phyloP scores from a whole-genome alignment of 92 coral and sea anemone species.

The Heteractis magnifica region DNA sequence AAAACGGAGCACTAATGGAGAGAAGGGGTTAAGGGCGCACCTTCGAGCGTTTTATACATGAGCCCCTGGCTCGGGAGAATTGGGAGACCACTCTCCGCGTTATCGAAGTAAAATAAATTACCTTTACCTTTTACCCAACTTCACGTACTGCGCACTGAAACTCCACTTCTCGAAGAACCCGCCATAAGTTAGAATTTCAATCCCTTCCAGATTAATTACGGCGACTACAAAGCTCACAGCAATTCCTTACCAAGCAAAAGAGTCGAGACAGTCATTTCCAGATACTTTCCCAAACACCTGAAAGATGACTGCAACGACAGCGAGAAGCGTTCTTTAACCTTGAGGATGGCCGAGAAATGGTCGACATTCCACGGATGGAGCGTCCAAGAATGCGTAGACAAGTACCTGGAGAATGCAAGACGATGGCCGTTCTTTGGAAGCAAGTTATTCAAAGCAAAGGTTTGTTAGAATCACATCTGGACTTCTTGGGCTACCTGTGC shows the following conservation, averaged over 20 bases:
- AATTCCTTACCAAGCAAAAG: slow-evolving; percentile 84
- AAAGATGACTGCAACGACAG: slow-evolving; percentile 62
- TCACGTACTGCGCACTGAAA: no score
- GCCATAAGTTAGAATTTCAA: not conserved
- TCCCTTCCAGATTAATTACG: slow-evolving; percentile 59
- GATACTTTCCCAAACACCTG: slow-evolving; percentile 65
- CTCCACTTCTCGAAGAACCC: not conserved
- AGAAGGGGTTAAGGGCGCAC: no score
- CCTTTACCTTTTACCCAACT: no score
- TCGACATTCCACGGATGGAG: slow-evolving; percentile 86
- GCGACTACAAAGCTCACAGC: slow-evolving; percentile 86
- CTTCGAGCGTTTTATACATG: no score
- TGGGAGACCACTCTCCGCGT: no score
- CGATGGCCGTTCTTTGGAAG: slow-evolving; percentile 95
- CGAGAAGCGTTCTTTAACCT: slow-evolving; percentile 52
- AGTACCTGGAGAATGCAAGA: slow-evolving; percentile 79
- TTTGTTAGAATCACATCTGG: slow-evolving; percentile 6
- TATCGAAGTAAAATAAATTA: no score
- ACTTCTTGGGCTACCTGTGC: not conserved
- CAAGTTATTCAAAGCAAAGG: slow-evolving; percentile 92
- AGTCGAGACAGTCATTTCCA: slow-evolving; percentile 65
- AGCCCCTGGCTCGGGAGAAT: no score
- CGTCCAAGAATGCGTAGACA: slow-evolving; percentile 74
- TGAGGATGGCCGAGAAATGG: slow-evolving; percentile 93
- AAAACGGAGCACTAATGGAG: no score